Evolutionary conservation across 2,113 vertebrate species (phyloP).

Genomic region (Percopsis transmontana): DNA sequence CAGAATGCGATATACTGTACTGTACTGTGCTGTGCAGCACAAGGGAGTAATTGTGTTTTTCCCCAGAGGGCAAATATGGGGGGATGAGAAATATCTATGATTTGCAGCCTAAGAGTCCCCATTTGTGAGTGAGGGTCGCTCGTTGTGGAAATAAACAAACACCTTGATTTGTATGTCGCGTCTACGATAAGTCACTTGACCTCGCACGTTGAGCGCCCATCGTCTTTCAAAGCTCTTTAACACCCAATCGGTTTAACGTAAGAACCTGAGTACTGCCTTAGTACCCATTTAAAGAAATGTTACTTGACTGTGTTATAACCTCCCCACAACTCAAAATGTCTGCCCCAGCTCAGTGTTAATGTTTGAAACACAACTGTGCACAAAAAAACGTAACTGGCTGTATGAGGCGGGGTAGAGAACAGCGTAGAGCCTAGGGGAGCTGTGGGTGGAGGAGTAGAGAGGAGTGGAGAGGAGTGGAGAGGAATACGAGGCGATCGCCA

Average conservation of each 20-base stretch:
- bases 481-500: no score
- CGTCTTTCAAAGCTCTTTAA: conserved; percentile 34
- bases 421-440: no score
- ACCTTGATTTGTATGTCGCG: conserved; percentile 37
- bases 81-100: conserved; percentile 30
- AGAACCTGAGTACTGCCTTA: no score
- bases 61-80: conserved; percentile 47
- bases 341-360: no score
- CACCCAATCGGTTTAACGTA: conserved; percentile 1
- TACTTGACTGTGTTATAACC: no score
- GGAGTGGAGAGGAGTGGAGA: no score
- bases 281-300: no score
- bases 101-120: conserved; percentile 24
- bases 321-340: no score
- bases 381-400: no score
- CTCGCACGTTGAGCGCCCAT: conserved; percentile 26
- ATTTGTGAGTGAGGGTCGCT: conserved; percentile 29
- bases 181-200: conserved; percentile 7
- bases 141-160: conserved; percentile 26
- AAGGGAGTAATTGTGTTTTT: conserved; percentile 63
- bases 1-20: conserved; percentile 62
- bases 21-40: conserved; percentile 25
- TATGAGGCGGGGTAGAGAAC: no score
- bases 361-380: no score
- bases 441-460: no score